Base-by-base conservation (phyloP, 1,140 invertebrate species). In the Drosophila lacertosa region DNA sequence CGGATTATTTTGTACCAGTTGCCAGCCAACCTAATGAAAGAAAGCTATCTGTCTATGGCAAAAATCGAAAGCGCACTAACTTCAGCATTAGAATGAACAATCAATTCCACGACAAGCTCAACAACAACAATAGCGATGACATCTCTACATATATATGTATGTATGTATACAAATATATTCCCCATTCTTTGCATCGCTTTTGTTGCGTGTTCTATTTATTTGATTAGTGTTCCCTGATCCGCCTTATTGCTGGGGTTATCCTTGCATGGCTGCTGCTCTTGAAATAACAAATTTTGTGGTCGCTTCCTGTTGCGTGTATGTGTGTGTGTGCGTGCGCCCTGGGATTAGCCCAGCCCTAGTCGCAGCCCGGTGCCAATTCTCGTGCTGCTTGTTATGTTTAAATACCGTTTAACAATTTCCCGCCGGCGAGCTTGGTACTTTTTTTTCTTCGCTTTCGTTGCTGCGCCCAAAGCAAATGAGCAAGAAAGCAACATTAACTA, bases 371-470 rank as follows among this genome's bases (percentile, higher is more conserved):
- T 58, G 40, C 65, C 45, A 50, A 37, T 37, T 45, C 60, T 39
- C 45, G 55, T 58, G 29, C 26, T 58, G 70, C 74, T 76, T 64
- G 48, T 71, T 72, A 74, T 71, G 66, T 72, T 88, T 88, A 86
- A 86, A 86, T 88, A 88, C 77, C 82, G 82, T 88, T 88, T 88
- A 88, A 88, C 82, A 88, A 88, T 75, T 88, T 88, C 74, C 82
- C 78, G 70, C 72, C 63, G 82, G 66, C 63, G 42, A 77, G 47
- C 66, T 74, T 70, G 65, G 26, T 39, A 59, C 39, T 64, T 70
- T 72, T 58, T 35, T 63, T 13, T 20, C 65, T 55, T n/a, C 54
- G n/a, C 45, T 13, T 15, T 54, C n/a, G 6, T 33, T 53, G n/a
- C n/a, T n/a, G n/a, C 22, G 18, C 45, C 26, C 53, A 72, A 58